Evolutionary conservation across 2,113 vertebrate genomes (phyloP), one percentile per base, ranked within the genome.

Genomic region (Larimichthys crocea): DNA sequence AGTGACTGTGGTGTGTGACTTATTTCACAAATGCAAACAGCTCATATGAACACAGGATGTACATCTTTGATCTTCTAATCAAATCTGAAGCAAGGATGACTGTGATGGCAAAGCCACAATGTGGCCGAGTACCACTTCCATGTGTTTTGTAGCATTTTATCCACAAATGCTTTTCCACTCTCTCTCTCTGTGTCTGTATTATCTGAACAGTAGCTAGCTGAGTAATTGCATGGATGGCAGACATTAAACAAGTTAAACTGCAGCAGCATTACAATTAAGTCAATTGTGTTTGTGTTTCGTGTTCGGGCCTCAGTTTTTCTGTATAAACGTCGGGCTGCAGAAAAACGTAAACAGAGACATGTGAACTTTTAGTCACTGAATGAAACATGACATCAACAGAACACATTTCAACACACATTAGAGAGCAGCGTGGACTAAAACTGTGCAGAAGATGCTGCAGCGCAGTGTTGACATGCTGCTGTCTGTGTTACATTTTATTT

Each of bases 361-460:
- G 29, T 53, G 2, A 55, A 17, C n/a, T 5, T 6, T 2, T 57
- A 10, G 19, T 19, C 40, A 10, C 26, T 6, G 20, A n/a, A 6
- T 16, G 2, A 48, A 3, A 48, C 1, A 20, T 22, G 17, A 26
- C 42, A 19, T 8, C 62, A 67, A 74, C 55, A 55, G 22, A 42
- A 74, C 8, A 61, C 16, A 26, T 17, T 31, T 40, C 61, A 48
- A 17, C 8, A 44, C 3, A 0, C 10, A 52, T 52, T 7, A 42
- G 7, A 26, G 2, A 35, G 10, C 24, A 35, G 3, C 46, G 40
- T 40, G 2, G 9, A 10, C 46, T n/a, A 1, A 12, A 62, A 14
- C n/a, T 19, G 5, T 26, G 2, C 55, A 57, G 2, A 26, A 65
- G 10, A 14, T 4, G n/a, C 9, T n/a, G 9, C 12, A 0, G 0